phyloP scores from a whole-genome alignment of 2,888 invertebrate genomes.

The Galerucella nymphaeae region DNA sequence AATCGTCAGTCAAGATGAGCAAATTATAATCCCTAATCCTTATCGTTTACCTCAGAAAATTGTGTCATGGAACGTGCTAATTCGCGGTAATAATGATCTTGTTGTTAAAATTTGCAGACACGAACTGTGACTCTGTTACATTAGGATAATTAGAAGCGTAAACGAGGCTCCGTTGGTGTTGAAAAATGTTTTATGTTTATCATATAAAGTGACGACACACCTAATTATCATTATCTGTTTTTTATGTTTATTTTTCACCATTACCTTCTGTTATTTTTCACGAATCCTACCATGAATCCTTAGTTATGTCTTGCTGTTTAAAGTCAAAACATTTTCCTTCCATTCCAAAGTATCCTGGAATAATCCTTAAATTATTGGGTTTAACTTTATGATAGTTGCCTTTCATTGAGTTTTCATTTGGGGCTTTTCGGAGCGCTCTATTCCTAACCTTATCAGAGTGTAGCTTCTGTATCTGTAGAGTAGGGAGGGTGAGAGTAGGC shows the following conservation, averaged over 20 bases:
- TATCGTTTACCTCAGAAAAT: slow-evolving; percentile 12
- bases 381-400: too few relatives aligned
- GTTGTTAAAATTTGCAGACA: slow-evolving; percentile 38
- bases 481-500: too few relatives aligned
- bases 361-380: too few relatives aligned
- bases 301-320: too few relatives aligned
- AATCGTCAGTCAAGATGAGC: slow-evolving; percentile 14
- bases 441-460: too few relatives aligned
- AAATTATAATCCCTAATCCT: slow-evolving; percentile 14
- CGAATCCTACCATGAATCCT: too few relatives aligned
- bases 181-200: slow-evolving; percentile 7
- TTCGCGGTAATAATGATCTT: slow-evolving; percentile 15
- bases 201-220: not conserved
- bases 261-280: too few relatives aligned
- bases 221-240: not conserved
- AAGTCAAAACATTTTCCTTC: too few relatives aligned
- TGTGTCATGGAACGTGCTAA: slow-evolving; percentile 13
- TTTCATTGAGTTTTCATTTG: too few relatives aligned
- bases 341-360: too few relatives aligned
- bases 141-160: slow-evolving; percentile 38
- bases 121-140: slow-evolving; percentile 51
- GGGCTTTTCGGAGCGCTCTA: too few relatives aligned
- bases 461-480: too few relatives aligned
- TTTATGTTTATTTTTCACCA: not conserved
- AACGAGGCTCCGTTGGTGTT: not conserved